A percentile compares a stretch with the other conserved stretches of the same genome.
These are phyloP conservation scores for Cherax destructor DNA, from an alignment of 1,140 invertebrate genomes.

Conservation along the genomic window DNA sequence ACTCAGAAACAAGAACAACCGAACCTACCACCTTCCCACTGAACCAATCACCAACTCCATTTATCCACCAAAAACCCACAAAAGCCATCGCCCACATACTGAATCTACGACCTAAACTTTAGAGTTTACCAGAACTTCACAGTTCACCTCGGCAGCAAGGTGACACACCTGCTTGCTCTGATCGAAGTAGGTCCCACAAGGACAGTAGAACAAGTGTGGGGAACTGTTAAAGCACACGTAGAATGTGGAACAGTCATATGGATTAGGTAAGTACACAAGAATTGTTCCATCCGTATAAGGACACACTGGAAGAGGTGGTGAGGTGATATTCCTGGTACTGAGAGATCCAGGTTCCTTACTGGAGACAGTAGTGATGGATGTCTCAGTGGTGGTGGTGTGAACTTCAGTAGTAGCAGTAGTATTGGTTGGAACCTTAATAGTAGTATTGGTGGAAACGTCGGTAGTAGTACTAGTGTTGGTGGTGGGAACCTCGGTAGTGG, in stretches of 20 bases:
- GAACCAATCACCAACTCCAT: too few relatives aligned
- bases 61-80: too few relatives aligned
- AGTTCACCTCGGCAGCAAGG: not conserved
- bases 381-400: not conserved
- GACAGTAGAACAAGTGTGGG: not conserved
- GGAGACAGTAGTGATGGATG: not conserved
- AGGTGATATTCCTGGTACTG: too few relatives aligned
- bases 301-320: not conserved
- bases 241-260: not conserved
- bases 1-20: too few relatives aligned
- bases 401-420: not conserved
- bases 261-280: not conserved
- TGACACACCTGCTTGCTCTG: not conserved
- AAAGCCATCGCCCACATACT: too few relatives aligned
- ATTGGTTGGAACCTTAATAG: not conserved
- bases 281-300: not conserved
- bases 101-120: too few relatives aligned
- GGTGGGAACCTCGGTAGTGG: not conserved
- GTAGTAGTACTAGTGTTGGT: not conserved
- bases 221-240: not conserved
- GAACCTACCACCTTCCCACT: too few relatives aligned
- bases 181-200: not conserved
- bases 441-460: too few relatives aligned
- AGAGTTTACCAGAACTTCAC: not conserved
- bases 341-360: too few relatives aligned